Base-by-base conservation (phyloP, 2,888 invertebrate species). In the Rugalucina vietnamica region DNA sequence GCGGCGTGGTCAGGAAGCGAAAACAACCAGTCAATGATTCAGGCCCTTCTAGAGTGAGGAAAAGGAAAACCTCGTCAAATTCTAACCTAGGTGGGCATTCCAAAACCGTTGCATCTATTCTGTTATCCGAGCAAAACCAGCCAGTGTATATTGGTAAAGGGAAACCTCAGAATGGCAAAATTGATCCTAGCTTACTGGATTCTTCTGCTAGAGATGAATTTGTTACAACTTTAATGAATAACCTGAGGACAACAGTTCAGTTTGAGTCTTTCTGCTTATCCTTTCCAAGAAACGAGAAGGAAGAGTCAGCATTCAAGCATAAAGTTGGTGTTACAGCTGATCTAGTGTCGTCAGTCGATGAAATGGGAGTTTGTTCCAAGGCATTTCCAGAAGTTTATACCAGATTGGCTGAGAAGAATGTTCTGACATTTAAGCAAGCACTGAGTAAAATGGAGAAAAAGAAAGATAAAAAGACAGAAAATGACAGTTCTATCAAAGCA, bases 241-340 rank as follows among this genome's bases (percentile, higher is more conserved):
- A 86, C n/a, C 80, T 88, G 14, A 75, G 88, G 8, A 82, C 88
- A 36, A 88, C 88, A 21, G 88, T 88, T 10, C 86, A 82, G 76
- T 88, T 79, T 78, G 88, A 88, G 74, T 88, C 88, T 29, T 88
- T 88, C 60, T 88, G 88, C 50, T 60, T 88, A 21, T 88, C 88
- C 18, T 84, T 88, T 70, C 88, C 88, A 32, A 79, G 86, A 57
- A 71, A 74, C 1, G 78, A 73, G 36, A 72, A 27, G 36, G 84
- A 84, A 74, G 88, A 88, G 71, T 74, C 60, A 50, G 88, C 86
- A 18, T 86, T 88, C 54, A 32, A 75, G 32, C 76, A 39, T 2
- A 86, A 86, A 50, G 81, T 88, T 8, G 36, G 65, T 49, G 49
- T 57, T 24, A 81, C 82, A 36, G 70, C 80, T 10, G 69, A 72